A percentile compares a stretch with the other conserved stretches of the same genome.
These are phyloP conservation scores for Micromesistius poutassou DNA, from an alignment of 2,797 vertebrate genomes.

Conservation along the genomic window DNA sequence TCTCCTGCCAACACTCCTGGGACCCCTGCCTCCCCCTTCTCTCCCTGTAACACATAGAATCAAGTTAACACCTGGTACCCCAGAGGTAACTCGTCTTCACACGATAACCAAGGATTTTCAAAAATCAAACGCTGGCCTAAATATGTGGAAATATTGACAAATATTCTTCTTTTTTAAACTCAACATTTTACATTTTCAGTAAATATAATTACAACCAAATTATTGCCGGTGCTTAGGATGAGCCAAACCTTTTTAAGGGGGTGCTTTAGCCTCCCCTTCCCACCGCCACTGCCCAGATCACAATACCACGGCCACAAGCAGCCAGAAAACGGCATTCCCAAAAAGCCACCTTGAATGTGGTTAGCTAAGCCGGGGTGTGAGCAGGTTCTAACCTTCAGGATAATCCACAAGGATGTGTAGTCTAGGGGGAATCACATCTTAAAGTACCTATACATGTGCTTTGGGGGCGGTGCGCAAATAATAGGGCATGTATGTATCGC, in stretches of 20 bases:
- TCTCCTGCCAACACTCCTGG: background rate
- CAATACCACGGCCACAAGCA: background rate
- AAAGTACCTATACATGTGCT: background rate
- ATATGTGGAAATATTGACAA: too few relatives aligned
- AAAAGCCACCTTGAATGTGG: background rate
- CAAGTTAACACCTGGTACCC: background rate
- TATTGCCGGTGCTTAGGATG: background rate
- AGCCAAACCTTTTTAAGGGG: background rate
- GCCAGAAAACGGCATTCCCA: background rate
- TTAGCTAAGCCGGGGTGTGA: background rate
- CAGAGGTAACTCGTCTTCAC: too few relatives aligned
- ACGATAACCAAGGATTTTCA: too few relatives aligned
- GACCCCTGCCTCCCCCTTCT: background rate
- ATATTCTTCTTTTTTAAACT: too few relatives aligned
- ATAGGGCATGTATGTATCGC: background rate
- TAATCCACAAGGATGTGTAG: background rate
- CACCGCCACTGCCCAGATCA: background rate
- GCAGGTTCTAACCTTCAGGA: background rate
- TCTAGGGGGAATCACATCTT: background rate
- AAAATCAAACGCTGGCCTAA: too few relatives aligned
- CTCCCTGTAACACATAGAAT: background rate
- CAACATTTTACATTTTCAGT: too few relatives aligned
- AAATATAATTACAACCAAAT: too few relatives aligned
- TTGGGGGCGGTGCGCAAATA: slow-evolving; percentile 3
- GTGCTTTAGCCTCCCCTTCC: background rate